phyloP scores from a whole-genome alignment of 2,797 vertebrate genomes.

The Staurois parvus region DNA sequence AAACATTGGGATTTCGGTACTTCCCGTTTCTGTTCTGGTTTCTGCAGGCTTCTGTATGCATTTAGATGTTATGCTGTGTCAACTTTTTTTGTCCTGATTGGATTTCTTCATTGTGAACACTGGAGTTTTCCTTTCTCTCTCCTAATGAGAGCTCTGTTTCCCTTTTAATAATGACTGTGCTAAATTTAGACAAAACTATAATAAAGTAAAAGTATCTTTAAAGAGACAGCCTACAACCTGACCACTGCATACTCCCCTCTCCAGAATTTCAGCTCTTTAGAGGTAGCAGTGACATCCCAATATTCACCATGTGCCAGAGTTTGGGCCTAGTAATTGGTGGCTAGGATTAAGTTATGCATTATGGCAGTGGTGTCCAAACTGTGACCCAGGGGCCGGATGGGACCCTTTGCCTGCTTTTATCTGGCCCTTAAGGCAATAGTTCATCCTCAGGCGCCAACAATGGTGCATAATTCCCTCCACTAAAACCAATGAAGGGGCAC shows the following conservation, averaged over 20 bases:
- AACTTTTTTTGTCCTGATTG: slow-evolving; percentile 63
- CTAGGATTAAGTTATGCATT: no score
- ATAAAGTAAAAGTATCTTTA: neutral
- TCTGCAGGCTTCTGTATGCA: slow-evolving; percentile 55
- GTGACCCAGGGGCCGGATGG: no score
- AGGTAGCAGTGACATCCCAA: neutral
- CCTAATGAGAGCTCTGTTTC: slow-evolving; percentile 22
- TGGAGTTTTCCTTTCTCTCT: slow-evolving; percentile 38
- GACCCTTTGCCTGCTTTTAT: no score
- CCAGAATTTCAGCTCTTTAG: no score
- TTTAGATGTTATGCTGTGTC: slow-evolving; percentile 56
- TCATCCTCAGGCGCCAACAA: no score
- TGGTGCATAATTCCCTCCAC: no score
- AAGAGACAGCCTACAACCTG: no score
- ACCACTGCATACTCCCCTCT: no score
- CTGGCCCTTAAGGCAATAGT: no score
- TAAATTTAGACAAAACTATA: slow-evolving; percentile 18
- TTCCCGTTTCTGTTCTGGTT: slow-evolving; percentile 45
- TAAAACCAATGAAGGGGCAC: no score
- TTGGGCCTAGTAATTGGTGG: no score
- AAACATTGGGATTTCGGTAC: slow-evolving; percentile 16
- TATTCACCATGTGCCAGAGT: neutral
- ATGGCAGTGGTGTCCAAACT: no score
- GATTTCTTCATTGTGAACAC: slow-evolving; percentile 28
- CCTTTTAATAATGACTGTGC: slow-evolving; percentile 28